Evolutionary conservation across 1,140 invertebrate species (phyloP), one percentile per base, ranked within the genome.

Genomic region (Neodiprion lecontei): DNA sequence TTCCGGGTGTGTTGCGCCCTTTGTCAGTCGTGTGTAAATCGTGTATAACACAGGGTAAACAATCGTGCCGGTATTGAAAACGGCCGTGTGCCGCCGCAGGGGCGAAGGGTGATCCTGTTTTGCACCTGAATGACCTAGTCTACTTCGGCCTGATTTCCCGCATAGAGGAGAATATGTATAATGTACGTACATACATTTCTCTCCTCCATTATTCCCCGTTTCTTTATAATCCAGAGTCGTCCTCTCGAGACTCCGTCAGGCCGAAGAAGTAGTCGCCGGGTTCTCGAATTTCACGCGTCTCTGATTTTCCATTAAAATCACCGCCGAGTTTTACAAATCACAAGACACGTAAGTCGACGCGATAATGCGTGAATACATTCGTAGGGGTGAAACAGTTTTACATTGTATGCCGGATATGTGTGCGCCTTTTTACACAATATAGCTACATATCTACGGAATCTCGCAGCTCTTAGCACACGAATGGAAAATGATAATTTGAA

Each of bases 101-200:
- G n/a, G 10, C 53, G 53, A 61, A 11, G n/a, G 28, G 67, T 53
- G 50, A 53, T 53, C 70, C 81, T 82, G 69, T 70, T 82, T 82
- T 79, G 78, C 81, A 80, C 81, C 74, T 76, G 77, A 82, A 82
- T 81, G 79, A 82, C 50, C 74, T 76, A 82, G 80, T 82, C 80
- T 74, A 69, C 21, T 70, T 72, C 67, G 67, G 69, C 69, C 28
- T 72, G 47, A 70, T 70, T 70, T 70, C 40, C n/a, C 17, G 69
- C 21, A 48, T 9, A 53, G 50, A 53, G 17, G 17, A 21, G 17
- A 21, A 21, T 21, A 53, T 53, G 14, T 53, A 53, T 9, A 53
- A 21, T 21, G 17, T 21, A 21, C 17, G 17, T 21, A 21, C 17
- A 21, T 21, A 21, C 10, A 23, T 48, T 70, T 70, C 67, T 21